phyloP scores from a whole-genome alignment of 2,113 vertebrate species.

The Callipepla squamata region DNA sequence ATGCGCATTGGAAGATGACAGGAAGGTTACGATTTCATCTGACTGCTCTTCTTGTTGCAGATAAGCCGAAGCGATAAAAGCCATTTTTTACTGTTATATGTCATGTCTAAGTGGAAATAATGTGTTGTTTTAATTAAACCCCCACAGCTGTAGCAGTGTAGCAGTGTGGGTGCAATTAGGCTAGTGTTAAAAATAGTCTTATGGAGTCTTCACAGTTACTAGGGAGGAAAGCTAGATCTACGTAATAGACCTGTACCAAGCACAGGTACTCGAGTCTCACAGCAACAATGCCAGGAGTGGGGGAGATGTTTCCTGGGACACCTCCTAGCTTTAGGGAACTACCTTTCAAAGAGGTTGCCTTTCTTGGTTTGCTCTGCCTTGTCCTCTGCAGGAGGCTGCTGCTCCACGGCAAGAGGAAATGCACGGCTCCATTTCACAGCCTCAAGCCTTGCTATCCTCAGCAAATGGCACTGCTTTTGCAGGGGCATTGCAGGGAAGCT shows the following conservation, averaged over 20 bases:
- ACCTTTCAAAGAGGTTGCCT: background rate
- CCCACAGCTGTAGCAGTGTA: background rate
- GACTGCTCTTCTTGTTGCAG: background rate
- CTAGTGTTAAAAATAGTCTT: background rate
- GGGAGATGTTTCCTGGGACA: fast-evolving
- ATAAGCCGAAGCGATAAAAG: conserved; percentile 12
- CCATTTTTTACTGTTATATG: background rate
- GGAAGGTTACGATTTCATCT: background rate
- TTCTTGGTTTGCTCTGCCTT: background rate
- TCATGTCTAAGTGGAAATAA: conserved; percentile 6
- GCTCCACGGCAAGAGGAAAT: background rate
- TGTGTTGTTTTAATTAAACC: conserved; percentile 28
- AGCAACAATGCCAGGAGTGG: fast-evolving
- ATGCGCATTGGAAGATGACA: background rate
- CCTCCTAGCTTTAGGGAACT: background rate
- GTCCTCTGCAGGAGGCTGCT: background rate
- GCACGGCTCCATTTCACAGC: background rate
- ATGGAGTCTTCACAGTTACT: background rate
- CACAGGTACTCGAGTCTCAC: background rate
- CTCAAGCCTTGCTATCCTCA: background rate
- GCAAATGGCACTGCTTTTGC: background rate
- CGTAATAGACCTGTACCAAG: background rate
- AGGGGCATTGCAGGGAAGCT: background rate
- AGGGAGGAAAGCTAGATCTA: background rate
- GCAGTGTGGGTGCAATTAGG: background rate